Evolutionary conservation across 2,888 invertebrate genomes (phyloP), one percentile per base, ranked within the genome.

Genomic region (Phyto melanocephala): DNA sequence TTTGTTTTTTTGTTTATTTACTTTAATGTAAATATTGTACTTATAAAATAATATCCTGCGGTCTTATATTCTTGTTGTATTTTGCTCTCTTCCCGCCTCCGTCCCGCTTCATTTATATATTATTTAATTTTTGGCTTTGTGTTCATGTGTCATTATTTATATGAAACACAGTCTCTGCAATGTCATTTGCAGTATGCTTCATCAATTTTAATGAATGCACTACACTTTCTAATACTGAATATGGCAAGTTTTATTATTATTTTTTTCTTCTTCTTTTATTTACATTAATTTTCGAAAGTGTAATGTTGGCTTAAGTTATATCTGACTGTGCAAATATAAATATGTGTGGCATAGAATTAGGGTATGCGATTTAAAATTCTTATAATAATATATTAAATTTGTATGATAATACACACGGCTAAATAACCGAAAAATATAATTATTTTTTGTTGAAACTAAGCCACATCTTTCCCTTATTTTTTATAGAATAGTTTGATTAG

Each of bases 171-270:
- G 63, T 74, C 78, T 65, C 78, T 70, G 70, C 80, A 74, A 67
- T 79, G 75, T 56, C 76, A 76, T 68, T 79, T 79, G n/a, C 62
- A 71, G 63, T 70, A 63, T 35, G 81, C 81, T 80, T 85, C 81
- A 85, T 84, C 83, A 78, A 80, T 80, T 80, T 82, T 79, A 77
- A 82, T 81, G 81, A 81, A 83, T 80, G 60, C 72, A 47, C 65
- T 72, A 71, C 78, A 74, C 72, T 62, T 72, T 80, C 52, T 72
- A 71, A 60, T 37, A 33, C 42, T 60, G 24, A 80, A 80, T 54
- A 68, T 37, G 52, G 28, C 52, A 37, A 45, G 11, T 35, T 63
- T 42, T 70, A 8, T 45, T 65, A 17, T 68, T 17, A 13, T 22
- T 63, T 50, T 28, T n/a, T 35, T 47, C 35, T 63, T 0, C 3